phyloP scores from a whole-genome alignment of 2,113 vertebrate species.

The Diphyllodes magnificus region DNA sequence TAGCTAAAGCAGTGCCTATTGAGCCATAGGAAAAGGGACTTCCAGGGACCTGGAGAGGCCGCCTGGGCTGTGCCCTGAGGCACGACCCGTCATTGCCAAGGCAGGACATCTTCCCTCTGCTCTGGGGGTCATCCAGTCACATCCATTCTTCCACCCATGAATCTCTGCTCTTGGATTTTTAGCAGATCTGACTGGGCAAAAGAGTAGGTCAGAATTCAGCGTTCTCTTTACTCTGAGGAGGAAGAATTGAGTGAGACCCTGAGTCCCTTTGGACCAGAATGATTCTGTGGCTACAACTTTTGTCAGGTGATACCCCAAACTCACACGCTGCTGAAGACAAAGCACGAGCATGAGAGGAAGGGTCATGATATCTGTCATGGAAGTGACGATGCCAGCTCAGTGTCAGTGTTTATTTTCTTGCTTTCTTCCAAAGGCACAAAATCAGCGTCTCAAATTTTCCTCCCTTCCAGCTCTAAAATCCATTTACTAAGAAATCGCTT shows the following conservation, averaged over 20 bases:
- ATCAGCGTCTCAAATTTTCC: background rate
- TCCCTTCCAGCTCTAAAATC: background rate
- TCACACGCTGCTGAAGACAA: background rate
- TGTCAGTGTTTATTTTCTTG: background rate
- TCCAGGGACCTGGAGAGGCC: background rate
- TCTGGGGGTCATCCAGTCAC: background rate
- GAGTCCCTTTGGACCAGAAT: background rate
- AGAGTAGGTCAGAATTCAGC: background rate
- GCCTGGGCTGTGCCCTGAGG: background rate
- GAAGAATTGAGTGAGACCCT: background rate
- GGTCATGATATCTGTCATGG: background rate
- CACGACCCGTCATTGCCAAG: background rate
- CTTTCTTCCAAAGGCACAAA: background rate
- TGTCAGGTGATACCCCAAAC: background rate
- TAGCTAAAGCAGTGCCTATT: background rate
- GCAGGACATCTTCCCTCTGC: background rate
- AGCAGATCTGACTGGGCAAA: background rate
- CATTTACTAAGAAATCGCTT: background rate
- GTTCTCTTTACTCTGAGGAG: background rate
- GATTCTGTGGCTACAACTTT: background rate
- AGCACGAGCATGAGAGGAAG: background rate
- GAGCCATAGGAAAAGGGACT: background rate
- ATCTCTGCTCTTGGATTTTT: background rate
- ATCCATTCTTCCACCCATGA: background rate
- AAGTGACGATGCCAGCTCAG: background rate